These are phyloP conservation scores for Cydia fagiglandana DNA, from an alignment of 1,140 invertebrate genomes.

Conservation along the genomic window DNA sequence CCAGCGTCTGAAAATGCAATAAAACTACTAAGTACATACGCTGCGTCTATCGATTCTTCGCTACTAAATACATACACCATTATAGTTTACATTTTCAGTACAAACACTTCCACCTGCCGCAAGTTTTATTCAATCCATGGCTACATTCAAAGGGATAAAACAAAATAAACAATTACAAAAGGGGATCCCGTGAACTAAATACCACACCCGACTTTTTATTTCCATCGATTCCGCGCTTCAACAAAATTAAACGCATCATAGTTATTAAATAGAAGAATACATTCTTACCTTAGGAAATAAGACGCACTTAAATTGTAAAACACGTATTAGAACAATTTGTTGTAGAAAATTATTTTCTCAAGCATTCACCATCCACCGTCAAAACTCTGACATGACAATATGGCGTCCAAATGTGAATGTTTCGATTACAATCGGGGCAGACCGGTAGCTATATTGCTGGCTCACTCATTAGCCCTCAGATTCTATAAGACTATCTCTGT, in stretches of 20 bases:
- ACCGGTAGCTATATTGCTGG: conserved; percentile 40
- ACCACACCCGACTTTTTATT: conserved; percentile 69
- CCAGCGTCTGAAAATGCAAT: conserved; percentile 66
- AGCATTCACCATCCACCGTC: conserved; percentile 54
- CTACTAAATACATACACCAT: conserved; percentile 40
- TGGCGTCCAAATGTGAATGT: conserved; percentile 60
- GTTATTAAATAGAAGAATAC: background rate
- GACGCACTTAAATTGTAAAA: conserved; percentile 42
- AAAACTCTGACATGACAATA: conserved; percentile 74
- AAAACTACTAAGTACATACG: conserved; percentile 11
- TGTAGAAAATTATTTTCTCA: conserved; percentile 51
- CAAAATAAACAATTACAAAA: conserved; percentile 69
- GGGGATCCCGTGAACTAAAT: conserved; percentile 60
- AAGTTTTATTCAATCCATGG: conserved; percentile 50
- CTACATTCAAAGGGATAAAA: conserved; percentile 51
- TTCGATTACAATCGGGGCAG: conserved; percentile 48
- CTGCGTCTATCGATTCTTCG: conserved; percentile 56
- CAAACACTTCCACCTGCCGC: conserved; percentile 42
- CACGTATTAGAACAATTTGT: conserved; percentile 39
- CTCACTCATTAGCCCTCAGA: conserved; percentile 37
- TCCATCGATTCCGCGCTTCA: conserved; percentile 37
- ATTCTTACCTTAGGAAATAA: conserved; percentile 52
- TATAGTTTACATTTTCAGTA: conserved; percentile 39
- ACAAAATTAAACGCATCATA: background rate
- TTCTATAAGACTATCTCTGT: conserved; percentile 32